Base-by-base conservation (phyloP, 92 coral and sea anemone species). In the Epizoanthus scotinus region DNA sequence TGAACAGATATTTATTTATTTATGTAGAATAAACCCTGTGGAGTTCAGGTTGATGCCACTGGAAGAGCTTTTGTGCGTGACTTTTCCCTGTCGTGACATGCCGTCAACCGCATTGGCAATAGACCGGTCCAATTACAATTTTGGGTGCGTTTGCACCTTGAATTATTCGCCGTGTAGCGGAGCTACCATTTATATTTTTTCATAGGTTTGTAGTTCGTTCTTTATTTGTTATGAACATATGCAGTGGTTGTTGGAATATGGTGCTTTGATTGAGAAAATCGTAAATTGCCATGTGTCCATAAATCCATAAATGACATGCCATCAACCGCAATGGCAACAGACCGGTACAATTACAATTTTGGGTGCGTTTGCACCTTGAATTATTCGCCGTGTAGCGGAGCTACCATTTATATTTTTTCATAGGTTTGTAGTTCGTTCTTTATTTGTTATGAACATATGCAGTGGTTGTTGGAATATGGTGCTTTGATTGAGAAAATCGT, bases 151-250 rank as follows among this genome's bases (percentile, higher is more conserved):
- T 79, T 64, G 58, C 59, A 79, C 70, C 75, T 79, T 61, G 9
- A 79, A 79, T 79, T 79, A 79, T 79, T 79, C 72, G 75, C 84
- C 70, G 84, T 79, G 61, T 62, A 75, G 64, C 74, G 62, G 73
- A 61, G 72, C 72, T 79, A 79, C 84, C 70, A 79, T 65, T 2
- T 31, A 79, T 79, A 65, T 79, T 65, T 79, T 79, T 79, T 65
- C 71, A 79, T 79, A 79, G 84, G 63, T 79, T 79, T 79, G 84
- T 63, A 79, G 75, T 42, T 47, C 72, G 44, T 40, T 63, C 17
- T 79, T 65, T 79, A 65, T 75, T 62, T 62, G 70, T 64, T 44
- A 21, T 62, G 84, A 29, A 44, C 70, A 79, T 31, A 49, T 75
- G 38, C 64, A 67, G 44, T 63, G 21, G 83, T 56, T 66, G 54